Evolutionary conservation across 2,113 vertebrate genomes (phyloP), one percentile per base, ranked within the genome.

Genomic region (Stegostoma tigrinum): DNA sequence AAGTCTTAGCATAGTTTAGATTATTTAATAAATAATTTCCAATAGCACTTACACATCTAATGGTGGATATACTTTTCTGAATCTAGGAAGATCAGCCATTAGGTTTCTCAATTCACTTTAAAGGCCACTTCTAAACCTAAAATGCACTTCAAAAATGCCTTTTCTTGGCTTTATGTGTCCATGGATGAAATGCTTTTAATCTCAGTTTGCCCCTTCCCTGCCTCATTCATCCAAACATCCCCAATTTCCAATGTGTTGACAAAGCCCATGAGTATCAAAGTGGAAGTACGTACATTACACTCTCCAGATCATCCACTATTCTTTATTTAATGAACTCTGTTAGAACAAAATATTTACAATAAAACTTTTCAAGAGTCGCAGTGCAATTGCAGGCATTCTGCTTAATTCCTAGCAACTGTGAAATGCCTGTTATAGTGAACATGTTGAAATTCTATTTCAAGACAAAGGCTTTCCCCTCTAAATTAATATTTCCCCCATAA

Each of bases 261-360:
- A 67, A 93, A 93, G 89, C n/a, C 23, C 15, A 38, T 93, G 89
- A 64, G 17, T 66, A 42, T 93, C 61, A 93, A 67, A 93, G 38
- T 93, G 61, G 61, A 66, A 61, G 55, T 64, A n/a, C 67, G 89
- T 64, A 66, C 64, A 67, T 93, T 66, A 66, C 34, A 64, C 17
- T 93, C 64, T 66, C 89, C 34, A 93, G 89, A 93, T 93, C 64
- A n/a, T 66, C 48, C 34, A 64, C 52, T 93, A 38, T 93, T 93
- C 89, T 66, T 93, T 38, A 64, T 19, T 38, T 90, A 45, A 68
- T 94, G 38, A 70, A 45, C 19, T 70, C 55, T 94, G 66, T 94
- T 70, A 4, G 67, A 75, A 72, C 45, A 70, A 72, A 75, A 72
- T 95, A 70, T 72, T 95, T 72, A 72, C 27, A 95, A 61, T 45